A percentile compares a stretch with the other conserved stretches of the same genome.
Evolutionary conservation across 2,797 vertebrate genomes (phyloP).

Genomic region (Danio albolineatus): DNA sequence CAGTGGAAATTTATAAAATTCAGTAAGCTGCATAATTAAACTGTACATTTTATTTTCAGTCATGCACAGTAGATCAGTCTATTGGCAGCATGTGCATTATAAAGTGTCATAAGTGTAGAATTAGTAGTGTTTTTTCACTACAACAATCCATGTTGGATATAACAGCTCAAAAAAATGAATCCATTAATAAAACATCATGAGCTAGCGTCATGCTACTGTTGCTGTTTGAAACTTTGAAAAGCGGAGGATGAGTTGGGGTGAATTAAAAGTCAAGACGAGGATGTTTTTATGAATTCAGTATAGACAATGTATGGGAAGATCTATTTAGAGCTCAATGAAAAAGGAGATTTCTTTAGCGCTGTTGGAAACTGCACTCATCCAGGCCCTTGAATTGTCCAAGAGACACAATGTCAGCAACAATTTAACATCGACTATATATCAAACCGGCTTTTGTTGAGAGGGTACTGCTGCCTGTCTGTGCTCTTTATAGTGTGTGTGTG

Average conservation of each 20-base stretch:
- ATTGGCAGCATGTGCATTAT: background rate
- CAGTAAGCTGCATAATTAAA: no score
- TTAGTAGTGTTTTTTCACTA: background rate
- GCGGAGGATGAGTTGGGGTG: background rate
- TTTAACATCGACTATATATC: slow-evolving; percentile 35
- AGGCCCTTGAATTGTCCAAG: background rate
- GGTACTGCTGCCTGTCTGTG: no score
- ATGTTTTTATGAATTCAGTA: background rate
- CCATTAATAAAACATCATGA: background rate
- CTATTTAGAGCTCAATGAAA: background rate
- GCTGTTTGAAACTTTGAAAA: background rate
- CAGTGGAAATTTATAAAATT: no score
- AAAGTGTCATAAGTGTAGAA: background rate
- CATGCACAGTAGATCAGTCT: background rate
- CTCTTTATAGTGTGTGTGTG: no score
- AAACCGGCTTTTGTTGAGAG: background rate
- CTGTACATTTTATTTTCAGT: no score
- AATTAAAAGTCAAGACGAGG: slow-evolving; percentile 6
- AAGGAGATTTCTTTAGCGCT: background rate
- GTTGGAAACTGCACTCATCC: slow-evolving; percentile 10
- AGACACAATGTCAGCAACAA: slow-evolving; percentile 16
- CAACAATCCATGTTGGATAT: background rate
- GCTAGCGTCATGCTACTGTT: background rate
- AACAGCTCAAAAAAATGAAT: background rate
- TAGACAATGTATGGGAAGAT: background rate